These are phyloP conservation scores for Lepidochitona cinerea DNA, from an alignment of 2,888 invertebrate species.

Conservation along the genomic window DNA sequence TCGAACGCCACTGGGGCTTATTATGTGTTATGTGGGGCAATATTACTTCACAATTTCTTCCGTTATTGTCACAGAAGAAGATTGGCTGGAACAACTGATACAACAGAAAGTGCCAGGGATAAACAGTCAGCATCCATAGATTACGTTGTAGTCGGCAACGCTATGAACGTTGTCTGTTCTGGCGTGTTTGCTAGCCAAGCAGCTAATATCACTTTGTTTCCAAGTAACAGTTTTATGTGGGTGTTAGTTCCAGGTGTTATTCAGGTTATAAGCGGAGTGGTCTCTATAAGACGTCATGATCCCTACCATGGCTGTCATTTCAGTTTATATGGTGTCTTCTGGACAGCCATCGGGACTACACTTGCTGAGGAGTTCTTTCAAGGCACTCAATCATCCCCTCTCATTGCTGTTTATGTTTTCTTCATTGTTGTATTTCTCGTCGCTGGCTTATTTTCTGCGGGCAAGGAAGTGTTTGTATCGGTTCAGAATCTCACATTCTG, in stretches of 20 bases:
- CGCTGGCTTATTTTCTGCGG: conserved; percentile 32
- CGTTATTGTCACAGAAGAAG: conserved; percentile 16
- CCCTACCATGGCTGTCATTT: conserved; percentile 33
- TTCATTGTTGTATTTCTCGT: conserved; percentile 32
- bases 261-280: conserved; percentile 34
- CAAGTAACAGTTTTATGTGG: conserved; percentile 39
- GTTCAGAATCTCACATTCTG: conserved; percentile 32
- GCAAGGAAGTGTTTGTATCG: conserved; percentile 37
- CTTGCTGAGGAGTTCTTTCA: conserved; percentile 29
- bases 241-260: conserved; percentile 36
- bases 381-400: conserved; percentile 3
- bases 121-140: conserved; percentile 17
- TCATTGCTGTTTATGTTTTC: conserved; percentile 36
- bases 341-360: conserved; percentile 39
- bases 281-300: conserved; percentile 36
- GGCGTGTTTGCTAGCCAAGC: conserved; percentile 40
- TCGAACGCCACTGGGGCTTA: conserved; percentile 37
- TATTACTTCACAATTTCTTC: conserved; percentile 30
- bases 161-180: conserved; percentile 40
- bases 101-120: not conserved
- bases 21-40: conserved; percentile 35
- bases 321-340: conserved; percentile 39
- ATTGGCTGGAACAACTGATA: not conserved
- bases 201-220: conserved; percentile 26
- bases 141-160: conserved; percentile 39